Conservation (phyloP, 1,140 invertebrate genomes). For the Pogonus chalceus region DNA sequence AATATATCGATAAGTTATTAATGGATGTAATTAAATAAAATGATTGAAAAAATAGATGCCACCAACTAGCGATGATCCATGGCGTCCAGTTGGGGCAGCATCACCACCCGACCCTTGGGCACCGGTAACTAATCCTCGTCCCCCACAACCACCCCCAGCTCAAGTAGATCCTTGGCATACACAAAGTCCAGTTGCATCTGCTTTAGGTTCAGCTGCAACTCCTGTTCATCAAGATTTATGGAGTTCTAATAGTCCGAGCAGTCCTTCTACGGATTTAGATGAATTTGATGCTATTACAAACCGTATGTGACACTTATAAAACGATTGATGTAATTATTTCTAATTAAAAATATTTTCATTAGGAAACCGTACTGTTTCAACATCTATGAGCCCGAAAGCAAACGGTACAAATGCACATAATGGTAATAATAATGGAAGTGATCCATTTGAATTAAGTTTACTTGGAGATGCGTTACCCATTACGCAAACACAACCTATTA, state of each 20-base stretch:
- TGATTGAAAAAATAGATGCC: background rate
- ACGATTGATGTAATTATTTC: background rate
- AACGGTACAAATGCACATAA: constrained; percentile 15
- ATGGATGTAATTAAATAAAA: background rate
- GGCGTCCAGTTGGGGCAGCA: constrained; percentile 36
- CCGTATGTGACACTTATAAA: constrained; percentile 37
- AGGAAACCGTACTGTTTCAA: constrained; percentile 33
- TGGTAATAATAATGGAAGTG: constrained; percentile 30
- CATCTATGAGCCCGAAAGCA: too few relatives aligned
- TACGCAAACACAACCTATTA: constrained; percentile 39
- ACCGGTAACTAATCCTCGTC: constrained; percentile 18
- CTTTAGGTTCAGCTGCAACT: constrained; percentile 15
- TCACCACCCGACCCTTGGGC: constrained; percentile 41
- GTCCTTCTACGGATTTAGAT: constrained; percentile 62
- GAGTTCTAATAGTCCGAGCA: constrained; percentile 35
- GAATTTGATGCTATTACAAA: constrained; percentile 78
- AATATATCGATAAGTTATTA: background rate
- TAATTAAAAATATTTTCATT: constrained; percentile 21
- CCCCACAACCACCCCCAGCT: constrained; percentile 22
- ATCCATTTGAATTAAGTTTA: constrained; percentile 61
- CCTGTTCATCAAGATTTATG: constrained; percentile 21
- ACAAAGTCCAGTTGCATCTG: constrained; percentile 28
- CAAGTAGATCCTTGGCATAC: constrained; percentile 29
- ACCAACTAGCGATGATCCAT: constrained; percentile 42
- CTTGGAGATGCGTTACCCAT: constrained; percentile 44